Evolutionary conservation across 2,888 invertebrate genomes (phyloP).

Genomic region (Hofmannophila pseudospretella): DNA sequence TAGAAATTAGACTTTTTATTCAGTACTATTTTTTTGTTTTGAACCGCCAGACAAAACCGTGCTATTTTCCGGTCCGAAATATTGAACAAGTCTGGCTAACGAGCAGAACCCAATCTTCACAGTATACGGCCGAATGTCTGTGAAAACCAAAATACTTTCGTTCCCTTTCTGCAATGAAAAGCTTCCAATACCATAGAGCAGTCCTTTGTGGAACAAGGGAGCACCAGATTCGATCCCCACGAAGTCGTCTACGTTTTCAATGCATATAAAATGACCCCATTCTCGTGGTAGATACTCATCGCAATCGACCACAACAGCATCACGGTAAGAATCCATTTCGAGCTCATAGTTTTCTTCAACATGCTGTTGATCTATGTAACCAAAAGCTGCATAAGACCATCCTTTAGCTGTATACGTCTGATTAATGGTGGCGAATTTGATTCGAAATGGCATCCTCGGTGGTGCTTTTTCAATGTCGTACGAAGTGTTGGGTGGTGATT

Average conservation of each 20-base stretch:
- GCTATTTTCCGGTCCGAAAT: too few species aligned
- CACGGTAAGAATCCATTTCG: background rate
- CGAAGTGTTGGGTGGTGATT: too few species aligned
- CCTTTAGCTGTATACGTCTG: too few species aligned
- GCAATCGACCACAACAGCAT: slow-evolving; percentile 11
- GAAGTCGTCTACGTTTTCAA: slow-evolving; percentile 11
- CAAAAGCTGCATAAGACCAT: background rate
- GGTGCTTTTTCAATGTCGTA: too few species aligned
- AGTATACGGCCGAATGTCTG: slow-evolving; percentile 15
- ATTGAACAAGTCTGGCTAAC: too few species aligned
- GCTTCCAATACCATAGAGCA: slow-evolving; percentile 13
- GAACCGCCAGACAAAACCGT: too few species aligned
- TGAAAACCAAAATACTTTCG: slow-evolving; percentile 15
- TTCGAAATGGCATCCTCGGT: too few species aligned
- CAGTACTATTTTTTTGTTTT: too few species aligned
- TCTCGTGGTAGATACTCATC: slow-evolving; percentile 17
- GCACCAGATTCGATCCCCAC: slow-evolving; percentile 6
- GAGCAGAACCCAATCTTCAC: too few species aligned
- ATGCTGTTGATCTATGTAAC: background rate
- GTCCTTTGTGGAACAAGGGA: slow-evolving; percentile 10
- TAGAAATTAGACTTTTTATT: too few species aligned
- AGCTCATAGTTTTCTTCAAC: background rate
- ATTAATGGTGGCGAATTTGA: too few species aligned
- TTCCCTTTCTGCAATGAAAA: slow-evolving; percentile 14
- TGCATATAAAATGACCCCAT: slow-evolving; percentile 18